phyloP scores from a whole-genome alignment of 2,113 vertebrate genomes.

The Otolemur garnettii region DNA sequence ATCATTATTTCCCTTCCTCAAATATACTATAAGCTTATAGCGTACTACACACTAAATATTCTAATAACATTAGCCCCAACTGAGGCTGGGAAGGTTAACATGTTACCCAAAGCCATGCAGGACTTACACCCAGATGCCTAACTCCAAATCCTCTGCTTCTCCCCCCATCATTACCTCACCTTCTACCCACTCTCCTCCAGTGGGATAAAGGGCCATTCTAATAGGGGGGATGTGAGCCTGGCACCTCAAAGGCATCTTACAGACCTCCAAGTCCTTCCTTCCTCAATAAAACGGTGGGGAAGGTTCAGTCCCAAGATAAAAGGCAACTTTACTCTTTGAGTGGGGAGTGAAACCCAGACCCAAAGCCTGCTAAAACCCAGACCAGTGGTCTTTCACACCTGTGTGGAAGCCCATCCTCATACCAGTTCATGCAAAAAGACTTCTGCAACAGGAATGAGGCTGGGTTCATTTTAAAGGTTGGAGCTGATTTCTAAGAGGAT shows the following conservation, averaged over 20 bases:
- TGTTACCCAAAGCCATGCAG: not conserved
- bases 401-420: not conserved
- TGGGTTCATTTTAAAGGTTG: not conserved
- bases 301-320: not conserved
- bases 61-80: not conserved
- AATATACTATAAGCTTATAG: not conserved
- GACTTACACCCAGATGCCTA: not conserved
- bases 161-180: not conserved
- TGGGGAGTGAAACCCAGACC: not conserved
- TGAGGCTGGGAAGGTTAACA: not conserved
- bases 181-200: not conserved
- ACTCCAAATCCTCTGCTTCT: not conserved
- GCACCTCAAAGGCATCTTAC: not conserved
- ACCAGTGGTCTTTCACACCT: not conserved
- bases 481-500: not conserved
- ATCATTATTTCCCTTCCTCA: not conserved
- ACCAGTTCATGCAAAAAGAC: not conserved
- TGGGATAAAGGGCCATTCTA: not conserved
- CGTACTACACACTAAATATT: not conserved
- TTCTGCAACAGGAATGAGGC: not conserved
- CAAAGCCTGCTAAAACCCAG: not conserved
- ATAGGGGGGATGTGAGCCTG: not conserved
- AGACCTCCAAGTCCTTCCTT: not conserved
- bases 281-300: not conserved
- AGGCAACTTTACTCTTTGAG: not conserved